Percentiles rank a stretch among this genome's conserved stretches.
phyloP scores from a whole-genome alignment of 2,797 vertebrate genomes.

The Sebastes paucispinis region DNA sequence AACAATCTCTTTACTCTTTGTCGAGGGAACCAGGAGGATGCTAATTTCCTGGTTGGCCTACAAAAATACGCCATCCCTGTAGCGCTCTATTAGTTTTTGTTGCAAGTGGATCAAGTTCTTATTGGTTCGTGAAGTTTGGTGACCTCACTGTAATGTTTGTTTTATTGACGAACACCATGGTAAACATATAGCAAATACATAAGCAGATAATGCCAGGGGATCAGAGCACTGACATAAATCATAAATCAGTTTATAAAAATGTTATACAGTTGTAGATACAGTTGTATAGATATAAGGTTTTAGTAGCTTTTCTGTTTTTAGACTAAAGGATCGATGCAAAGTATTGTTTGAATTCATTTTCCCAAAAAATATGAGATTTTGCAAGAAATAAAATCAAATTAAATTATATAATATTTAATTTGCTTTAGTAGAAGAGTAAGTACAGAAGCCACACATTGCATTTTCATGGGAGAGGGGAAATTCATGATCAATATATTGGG shows the following conservation, averaged over 20 bases:
- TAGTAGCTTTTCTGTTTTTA: background rate
- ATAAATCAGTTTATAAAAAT: background rate
- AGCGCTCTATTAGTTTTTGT: too few species aligned
- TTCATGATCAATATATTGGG: background rate
- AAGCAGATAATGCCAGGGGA: background rate
- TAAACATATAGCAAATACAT: background rate
- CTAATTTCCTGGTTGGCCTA: too few species aligned
- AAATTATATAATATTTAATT: background rate
- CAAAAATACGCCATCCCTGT: too few species aligned
- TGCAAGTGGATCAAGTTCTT: too few species aligned
- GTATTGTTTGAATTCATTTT: background rate
- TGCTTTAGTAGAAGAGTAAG: background rate
- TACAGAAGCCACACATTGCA: background rate
- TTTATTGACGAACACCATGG: background rate
- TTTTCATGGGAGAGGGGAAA: background rate
- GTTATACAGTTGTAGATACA: background rate
- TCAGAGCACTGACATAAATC: background rate
- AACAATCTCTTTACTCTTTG: too few species aligned
- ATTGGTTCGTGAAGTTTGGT: too few species aligned
- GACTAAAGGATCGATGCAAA: background rate
- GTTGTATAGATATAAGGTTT: background rate
- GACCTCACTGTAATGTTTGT: background rate
- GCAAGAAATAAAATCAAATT: fast-evolving
- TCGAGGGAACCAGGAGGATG: too few species aligned
- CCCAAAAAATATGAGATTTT: background rate